phyloP scores from a whole-genome alignment of 2,888 invertebrate genomes.

The Limnephilus lunatus region DNA sequence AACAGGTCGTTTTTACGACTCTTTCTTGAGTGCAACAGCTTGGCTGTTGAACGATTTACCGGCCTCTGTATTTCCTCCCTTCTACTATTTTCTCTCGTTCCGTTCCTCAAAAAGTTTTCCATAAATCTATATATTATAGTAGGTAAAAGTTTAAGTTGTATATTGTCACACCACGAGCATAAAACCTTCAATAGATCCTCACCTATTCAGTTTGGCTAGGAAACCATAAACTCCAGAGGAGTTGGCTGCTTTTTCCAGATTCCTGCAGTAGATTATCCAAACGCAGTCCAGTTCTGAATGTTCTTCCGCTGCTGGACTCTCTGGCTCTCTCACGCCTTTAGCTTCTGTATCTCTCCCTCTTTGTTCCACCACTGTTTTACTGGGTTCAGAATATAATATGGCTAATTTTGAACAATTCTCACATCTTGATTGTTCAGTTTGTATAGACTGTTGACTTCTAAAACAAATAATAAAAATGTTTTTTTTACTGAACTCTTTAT shows the following conservation, averaged over 20 bases:
- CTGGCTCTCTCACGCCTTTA: not conserved
- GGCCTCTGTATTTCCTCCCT: too few relatives aligned
- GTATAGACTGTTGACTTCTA: not conserved
- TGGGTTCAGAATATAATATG: not conserved
- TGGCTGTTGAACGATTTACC: too few relatives aligned
- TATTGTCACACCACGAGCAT: not conserved
- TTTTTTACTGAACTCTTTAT: not conserved
- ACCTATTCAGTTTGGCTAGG: conserved; percentile 81
- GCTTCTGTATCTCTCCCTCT: not conserved
- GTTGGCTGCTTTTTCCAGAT: conserved; percentile 76
- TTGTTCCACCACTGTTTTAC: not conserved
- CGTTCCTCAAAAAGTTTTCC: too few relatives aligned
- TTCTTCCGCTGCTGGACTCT: not conserved
- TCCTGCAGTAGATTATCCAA: conserved; percentile 79
- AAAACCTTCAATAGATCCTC: conserved; percentile 60
- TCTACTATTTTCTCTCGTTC: too few relatives aligned
- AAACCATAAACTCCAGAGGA: conserved; percentile 77
- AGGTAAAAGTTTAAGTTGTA: not conserved
- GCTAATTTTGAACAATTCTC: not conserved
- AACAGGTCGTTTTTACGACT: too few relatives aligned
- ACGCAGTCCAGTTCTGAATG: conserved; percentile 77
- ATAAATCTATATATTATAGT: too few relatives aligned
- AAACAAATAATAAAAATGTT: not conserved
- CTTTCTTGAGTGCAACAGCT: too few relatives aligned
- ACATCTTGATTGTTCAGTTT: not conserved